Percentiles rank a stretch among this genome's conserved stretches.
These are phyloP conservation scores for Lucilia sericata DNA, from an alignment of 1,140 invertebrate species.

Conservation along the genomic window DNA sequence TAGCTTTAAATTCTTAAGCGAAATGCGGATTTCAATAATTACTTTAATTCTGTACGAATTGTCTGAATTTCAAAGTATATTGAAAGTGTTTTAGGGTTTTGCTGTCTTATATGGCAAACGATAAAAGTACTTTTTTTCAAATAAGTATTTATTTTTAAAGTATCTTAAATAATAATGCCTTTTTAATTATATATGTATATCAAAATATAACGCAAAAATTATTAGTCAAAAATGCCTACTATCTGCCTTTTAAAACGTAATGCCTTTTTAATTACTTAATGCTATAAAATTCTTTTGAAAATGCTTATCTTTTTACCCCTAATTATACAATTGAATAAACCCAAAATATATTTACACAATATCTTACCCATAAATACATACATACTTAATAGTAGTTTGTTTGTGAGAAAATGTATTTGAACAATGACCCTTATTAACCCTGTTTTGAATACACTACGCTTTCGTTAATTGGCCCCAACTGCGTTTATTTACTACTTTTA, in stretches of 20 bases:
- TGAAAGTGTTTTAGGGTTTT: constrained; percentile 58
- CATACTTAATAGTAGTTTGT: not conserved
- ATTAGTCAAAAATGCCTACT: constrained; percentile 58
- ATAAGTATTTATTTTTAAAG: not conserved
- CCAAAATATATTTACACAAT: not conserved
- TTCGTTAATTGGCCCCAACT: not conserved
- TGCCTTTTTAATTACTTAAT: not conserved
- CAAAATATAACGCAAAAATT: constrained; percentile 59
- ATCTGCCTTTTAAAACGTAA: not conserved
- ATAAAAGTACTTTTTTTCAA: constrained; percentile 25
- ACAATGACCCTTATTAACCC: not conserved
- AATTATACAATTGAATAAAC: not conserved
- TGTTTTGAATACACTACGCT: not conserved
- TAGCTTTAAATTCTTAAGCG: constrained; percentile 47
- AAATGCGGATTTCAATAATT: constrained; percentile 63
- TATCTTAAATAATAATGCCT: no score
- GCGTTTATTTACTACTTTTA: not conserved
- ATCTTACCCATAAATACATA: not conserved
- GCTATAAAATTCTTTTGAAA: not conserved
- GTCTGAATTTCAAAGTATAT: constrained; percentile 57
- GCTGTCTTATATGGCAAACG: not conserved
- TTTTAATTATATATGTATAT: no score
- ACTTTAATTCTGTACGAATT: constrained; percentile 64
- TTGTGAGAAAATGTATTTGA: not conserved
- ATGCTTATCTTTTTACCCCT: not conserved